phyloP scores from a whole-genome alignment of 1,140 invertebrate species.

The Drosophila truncata region DNA sequence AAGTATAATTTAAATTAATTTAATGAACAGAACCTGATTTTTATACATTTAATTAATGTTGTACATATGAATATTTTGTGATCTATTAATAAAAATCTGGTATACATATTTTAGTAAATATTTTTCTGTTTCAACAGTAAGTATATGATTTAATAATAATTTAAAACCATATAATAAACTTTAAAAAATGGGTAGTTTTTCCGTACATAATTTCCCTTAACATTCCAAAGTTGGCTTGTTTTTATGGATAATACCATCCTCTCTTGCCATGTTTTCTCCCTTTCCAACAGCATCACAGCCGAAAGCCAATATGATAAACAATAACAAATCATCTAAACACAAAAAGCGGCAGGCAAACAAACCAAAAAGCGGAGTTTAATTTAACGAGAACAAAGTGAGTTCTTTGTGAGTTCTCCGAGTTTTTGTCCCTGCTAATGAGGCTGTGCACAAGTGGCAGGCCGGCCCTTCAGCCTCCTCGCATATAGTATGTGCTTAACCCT shows the following conservation, averaged over 20 bases:
- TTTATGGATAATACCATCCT: background rate
- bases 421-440: conserved; percentile 63
- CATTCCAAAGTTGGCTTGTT: background rate
- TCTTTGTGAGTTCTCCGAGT: conserved; percentile 42
- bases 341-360: conserved; percentile 33
- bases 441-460: conserved; percentile 70
- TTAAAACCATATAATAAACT: background rate
- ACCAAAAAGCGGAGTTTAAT: conserved; percentile 23
- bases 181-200: background rate
- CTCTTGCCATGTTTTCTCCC: background rate
- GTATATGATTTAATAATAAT: background rate
- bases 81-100: no score
- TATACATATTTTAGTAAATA: no score
- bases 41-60: no score
- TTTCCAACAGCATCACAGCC: background rate
- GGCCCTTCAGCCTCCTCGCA: conserved; percentile 42
- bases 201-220: background rate
- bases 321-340: conserved; percentile 63
- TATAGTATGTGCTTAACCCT: conserved; percentile 35
- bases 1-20: background rate
- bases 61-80: no score
- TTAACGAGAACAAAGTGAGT: conserved; percentile 49
- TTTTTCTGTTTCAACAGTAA: no score
- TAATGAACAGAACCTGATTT: no score
- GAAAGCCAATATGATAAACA: conserved; percentile 40